Percentiles rank a stretch among this genome's conserved stretches.
These are phyloP conservation scores for Cryptomyrus ogoouensis DNA, from an alignment of 2,113 vertebrate genomes.

Conservation along the genomic window DNA sequence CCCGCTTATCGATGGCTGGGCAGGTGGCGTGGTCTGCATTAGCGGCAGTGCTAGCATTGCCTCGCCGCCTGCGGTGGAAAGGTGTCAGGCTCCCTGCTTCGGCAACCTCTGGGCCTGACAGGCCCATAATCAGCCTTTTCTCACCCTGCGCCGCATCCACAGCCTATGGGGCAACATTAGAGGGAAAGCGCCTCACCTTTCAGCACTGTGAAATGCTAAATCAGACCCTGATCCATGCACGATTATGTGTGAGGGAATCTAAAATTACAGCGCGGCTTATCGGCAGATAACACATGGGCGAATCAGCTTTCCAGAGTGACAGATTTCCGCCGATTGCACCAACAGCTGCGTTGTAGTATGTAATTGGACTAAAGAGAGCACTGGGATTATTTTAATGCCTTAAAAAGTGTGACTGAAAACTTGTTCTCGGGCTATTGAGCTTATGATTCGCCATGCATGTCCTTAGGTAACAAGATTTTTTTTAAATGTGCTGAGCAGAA, in stretches of 20 bases:
- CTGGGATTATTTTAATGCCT: conserved; percentile 65
- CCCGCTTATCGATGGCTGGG: conserved; percentile 56
- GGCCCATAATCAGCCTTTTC: conserved; percentile 57
- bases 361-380: conserved; percentile 71
- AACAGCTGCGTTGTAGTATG: conserved; percentile 71
- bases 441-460: conserved; percentile 52
- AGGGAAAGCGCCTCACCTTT: conserved; percentile 62
- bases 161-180: conserved; percentile 54
- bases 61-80: conserved; percentile 48
- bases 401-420: conserved; percentile 56
- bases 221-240: conserved; percentile 71
- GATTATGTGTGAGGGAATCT: conserved; percentile 69
- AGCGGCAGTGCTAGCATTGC: conserved; percentile 51
- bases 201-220: conserved; percentile 61
- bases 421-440: conserved; percentile 60
- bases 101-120: conserved; percentile 51
- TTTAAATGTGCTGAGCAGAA: conserved; percentile 45
- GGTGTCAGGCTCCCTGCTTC: conserved; percentile 55
- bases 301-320: conserved; percentile 63
- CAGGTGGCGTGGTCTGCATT: conserved; percentile 49
- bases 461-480: conserved; percentile 50
- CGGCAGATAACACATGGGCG: conserved; percentile 68
- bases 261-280: conserved; percentile 64
- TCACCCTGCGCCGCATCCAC: conserved; percentile 50
- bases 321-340: conserved; percentile 58